Percentiles rank a stretch among this genome's conserved stretches.
These are phyloP conservation scores for Siniperca undulata DNA, from an alignment of 2,797 vertebrate species.

Conservation along the genomic window DNA sequence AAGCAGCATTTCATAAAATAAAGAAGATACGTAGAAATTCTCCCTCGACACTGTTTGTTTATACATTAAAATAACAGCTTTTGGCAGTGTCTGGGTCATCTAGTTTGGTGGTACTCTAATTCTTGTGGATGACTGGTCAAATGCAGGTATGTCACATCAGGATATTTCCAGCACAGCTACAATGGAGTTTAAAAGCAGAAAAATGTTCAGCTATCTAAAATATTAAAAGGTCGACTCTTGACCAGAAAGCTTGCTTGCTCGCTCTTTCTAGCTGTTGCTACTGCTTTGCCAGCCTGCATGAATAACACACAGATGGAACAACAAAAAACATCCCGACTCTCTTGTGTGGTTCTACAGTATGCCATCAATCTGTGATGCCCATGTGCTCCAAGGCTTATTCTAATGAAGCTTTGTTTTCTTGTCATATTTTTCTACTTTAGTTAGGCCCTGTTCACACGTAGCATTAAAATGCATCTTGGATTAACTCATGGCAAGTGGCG, in stretches of 20 bases:
- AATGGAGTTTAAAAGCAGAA: slow-evolving; percentile 69
- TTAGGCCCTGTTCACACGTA: not conserved
- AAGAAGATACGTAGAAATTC: not conserved
- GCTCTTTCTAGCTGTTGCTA: slow-evolving; percentile 35
- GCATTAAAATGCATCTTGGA: not conserved
- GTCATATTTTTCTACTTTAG: not conserved
- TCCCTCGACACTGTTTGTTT: not conserved
- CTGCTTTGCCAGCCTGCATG: slow-evolving; percentile 15
- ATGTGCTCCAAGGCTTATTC: not conserved
- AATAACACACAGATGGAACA: slow-evolving; percentile 38
- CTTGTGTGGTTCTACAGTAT: not conserved
- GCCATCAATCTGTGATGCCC: not conserved
- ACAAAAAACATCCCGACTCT: not conserved
- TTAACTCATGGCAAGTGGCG: slow-evolving; percentile 15
- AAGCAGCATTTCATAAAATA: not conserved
- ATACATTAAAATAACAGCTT: slow-evolving; percentile 5
- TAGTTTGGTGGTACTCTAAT: not conserved
- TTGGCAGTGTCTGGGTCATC: not conserved
- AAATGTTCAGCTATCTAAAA: slow-evolving; percentile 70
- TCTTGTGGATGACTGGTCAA: slow-evolving; percentile 59
- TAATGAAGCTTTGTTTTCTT: not conserved
- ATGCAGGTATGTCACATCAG: slow-evolving; percentile 58
- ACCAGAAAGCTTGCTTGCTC: slow-evolving; percentile 51
- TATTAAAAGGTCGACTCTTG: slow-evolving; percentile 71
- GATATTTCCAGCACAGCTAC: slow-evolving; percentile 63